Evolutionary conservation across 2,888 invertebrate species (phyloP), one percentile per base, ranked within the genome.

Genomic region (Trichacis sp.): DNA sequence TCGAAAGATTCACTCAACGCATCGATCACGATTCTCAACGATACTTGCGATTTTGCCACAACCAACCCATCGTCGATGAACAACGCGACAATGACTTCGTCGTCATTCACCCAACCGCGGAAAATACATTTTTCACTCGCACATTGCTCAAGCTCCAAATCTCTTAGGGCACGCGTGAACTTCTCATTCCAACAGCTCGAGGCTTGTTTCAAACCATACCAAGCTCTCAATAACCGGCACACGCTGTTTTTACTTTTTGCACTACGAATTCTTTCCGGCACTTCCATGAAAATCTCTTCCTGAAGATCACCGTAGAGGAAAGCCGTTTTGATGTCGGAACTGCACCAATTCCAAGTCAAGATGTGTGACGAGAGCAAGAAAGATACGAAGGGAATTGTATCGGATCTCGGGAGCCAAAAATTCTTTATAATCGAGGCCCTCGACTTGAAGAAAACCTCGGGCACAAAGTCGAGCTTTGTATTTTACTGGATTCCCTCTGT

Each of bases 171-270:
- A 18, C 59, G 20, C 6, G 53, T 63, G 48, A 77, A 73, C 12
- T 18, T 18, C n/a, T 11, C n/a, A 5, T 18, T 73, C 77, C 77
- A 80, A 24, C 69, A 72, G 45, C 79, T 57, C 1, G 74, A 68
- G 5, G 74, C 70, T 52, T 78, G 77, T 46, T 77, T 77, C 0
- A 79, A 58, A 6, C 78, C 78, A 65, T 80, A 80, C 18, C 79
- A 47, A 8, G 73, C 69, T 40, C 69, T 73, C 6, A 64, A 54
- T 1, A 79, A 50, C 15, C 66, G 64, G 43, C 75, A 79, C 3
- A 77, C 76, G 4, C 38, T 24, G 1, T 54, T 61, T 14, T 53
- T 68, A 45, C 66, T 67, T 40, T 63, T 2, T 42, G 15, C 40
- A 36, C n/a, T n/a, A n/a, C n/a, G n/a, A n/a, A n/a, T n/a, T n/a